Percentiles rank a stretch among this genome's conserved stretches.
Evolutionary conservation across 2,888 invertebrate species (phyloP).

Genomic region (Sinodicranocentrus sp.): DNA sequence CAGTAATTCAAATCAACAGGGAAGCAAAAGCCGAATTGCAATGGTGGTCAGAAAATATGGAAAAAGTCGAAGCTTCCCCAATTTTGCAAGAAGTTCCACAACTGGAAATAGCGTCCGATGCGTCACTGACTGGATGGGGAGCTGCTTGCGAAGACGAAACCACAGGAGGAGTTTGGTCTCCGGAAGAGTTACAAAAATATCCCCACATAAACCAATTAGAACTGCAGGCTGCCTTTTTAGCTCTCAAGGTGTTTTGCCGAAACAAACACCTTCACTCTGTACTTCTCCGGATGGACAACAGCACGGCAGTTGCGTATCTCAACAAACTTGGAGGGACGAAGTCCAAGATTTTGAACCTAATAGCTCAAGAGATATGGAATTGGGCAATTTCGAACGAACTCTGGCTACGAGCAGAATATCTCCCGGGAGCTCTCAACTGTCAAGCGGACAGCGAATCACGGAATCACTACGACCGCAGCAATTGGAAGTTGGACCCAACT

Average conservation of each 20-base stretch:
- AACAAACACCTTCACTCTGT: not conserved
- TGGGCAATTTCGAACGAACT: conserved; percentile 31
- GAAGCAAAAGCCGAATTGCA: not conserved
- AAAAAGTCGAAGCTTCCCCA: not conserved
- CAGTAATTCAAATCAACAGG: not conserved
- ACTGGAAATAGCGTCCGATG: conserved; percentile 39
- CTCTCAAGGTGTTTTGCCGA: not conserved
- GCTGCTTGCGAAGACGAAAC: not conserved
- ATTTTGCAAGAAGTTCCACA: not conserved
- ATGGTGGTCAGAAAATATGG: conserved; percentile 13
- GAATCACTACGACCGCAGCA: not conserved
- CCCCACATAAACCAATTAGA: conserved; percentile 36
- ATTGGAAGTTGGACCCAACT: conserved; percentile 21
- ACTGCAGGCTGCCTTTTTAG: not conserved
- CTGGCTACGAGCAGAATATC: conserved; percentile 54
- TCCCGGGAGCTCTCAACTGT: conserved; percentile 28
- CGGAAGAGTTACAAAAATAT: not conserved
- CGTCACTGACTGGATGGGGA: conserved; percentile 42
- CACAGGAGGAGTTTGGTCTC: conserved; percentile 47
- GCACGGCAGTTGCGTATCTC: conserved; percentile 30
- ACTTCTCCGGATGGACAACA: not conserved
- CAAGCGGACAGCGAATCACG: conserved; percentile 49
- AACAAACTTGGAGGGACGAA: conserved; percentile 57
- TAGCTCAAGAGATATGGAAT: conserved; percentile 55
- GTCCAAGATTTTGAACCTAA: not conserved